phyloP scores from a whole-genome alignment of 2,797 vertebrate genomes.

The Oceanodroma leucorhoa region DNA sequence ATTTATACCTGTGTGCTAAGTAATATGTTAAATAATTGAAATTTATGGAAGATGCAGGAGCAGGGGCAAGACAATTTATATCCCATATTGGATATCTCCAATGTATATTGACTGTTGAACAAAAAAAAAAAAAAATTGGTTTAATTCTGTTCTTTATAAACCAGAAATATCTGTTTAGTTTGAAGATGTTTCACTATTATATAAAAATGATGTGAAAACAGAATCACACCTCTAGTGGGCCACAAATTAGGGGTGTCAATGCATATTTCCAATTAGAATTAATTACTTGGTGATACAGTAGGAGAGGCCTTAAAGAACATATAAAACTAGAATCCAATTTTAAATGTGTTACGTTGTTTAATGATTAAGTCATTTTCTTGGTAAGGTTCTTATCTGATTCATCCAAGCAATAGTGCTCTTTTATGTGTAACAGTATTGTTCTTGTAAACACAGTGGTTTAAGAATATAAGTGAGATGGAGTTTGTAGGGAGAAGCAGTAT shows the following conservation, averaged over 20 bases:
- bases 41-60: background rate
- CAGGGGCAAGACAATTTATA: background rate
- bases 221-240: background rate
- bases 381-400: background rate
- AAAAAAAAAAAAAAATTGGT: background rate
- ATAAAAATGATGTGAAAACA: background rate
- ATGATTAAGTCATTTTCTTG: background rate
- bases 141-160: background rate
- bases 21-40: background rate
- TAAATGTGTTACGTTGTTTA: background rate
- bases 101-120: background rate
- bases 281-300: background rate
- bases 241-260: background rate
- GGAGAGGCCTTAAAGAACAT: background rate
- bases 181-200: background rate
- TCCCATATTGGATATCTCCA: background rate
- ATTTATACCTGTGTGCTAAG: background rate
- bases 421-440: background rate
- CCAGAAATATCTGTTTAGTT: background rate
- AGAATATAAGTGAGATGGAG: background rate
- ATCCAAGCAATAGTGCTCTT: background rate
- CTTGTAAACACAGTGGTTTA: background rate
- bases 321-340: background rate
- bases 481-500: background rate
- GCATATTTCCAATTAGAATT: background rate